These are phyloP conservation scores for Drosophila neotestacea DNA, from an alignment of 2,888 invertebrate species.

Conservation along the genomic window DNA sequence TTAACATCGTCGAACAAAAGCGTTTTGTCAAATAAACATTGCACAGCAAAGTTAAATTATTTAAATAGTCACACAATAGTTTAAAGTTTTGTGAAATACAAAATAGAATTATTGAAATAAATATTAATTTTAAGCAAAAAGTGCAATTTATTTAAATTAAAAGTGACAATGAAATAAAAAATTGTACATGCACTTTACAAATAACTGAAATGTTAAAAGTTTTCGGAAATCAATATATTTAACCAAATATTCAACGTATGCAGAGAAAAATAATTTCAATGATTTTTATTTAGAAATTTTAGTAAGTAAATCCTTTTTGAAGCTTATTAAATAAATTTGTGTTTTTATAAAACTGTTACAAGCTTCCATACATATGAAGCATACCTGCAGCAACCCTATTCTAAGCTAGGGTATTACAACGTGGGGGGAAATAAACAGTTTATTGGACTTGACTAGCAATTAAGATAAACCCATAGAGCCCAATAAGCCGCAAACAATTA, in stretches of 20 bases:
- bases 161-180: too few species aligned
- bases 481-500: slow-evolving; percentile 68
- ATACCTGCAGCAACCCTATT: slow-evolving; percentile 4
- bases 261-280: too few species aligned
- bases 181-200: too few species aligned
- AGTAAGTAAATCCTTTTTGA: too few species aligned
- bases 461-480: slow-evolving; percentile 72
- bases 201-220: too few species aligned
- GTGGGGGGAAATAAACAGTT: slow-evolving; percentile 49
- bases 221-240: too few species aligned
- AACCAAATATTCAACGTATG: too few species aligned
- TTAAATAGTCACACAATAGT: not conserved
- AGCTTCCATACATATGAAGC: not conserved
- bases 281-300: too few species aligned
- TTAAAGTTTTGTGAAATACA: too few species aligned
- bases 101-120: not conserved
- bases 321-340: too few species aligned
- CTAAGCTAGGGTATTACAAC: slow-evolving; percentile 16
- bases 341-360: not conserved
- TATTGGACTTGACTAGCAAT: slow-evolving; percentile 73
- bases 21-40: too few species aligned
- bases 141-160: too few species aligned
- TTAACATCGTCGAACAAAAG: not conserved
- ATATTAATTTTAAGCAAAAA: not conserved
- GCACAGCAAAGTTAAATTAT: not conserved